Conservation (phyloP, 2,888 invertebrate species). For the Nomada ruficornis region DNA sequence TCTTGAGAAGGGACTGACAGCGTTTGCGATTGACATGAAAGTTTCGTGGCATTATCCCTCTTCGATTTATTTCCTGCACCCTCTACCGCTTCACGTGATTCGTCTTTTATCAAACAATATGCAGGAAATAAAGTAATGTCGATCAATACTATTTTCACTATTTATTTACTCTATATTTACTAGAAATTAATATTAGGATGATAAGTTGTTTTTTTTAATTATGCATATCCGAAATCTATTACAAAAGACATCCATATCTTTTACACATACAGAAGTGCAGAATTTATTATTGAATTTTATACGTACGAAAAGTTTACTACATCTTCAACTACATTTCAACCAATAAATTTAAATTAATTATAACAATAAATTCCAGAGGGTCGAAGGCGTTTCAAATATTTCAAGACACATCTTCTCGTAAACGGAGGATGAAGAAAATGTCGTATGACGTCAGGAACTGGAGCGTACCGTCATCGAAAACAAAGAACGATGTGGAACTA, state of each 20-base stretch:
- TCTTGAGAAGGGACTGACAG: conserved; percentile 47
- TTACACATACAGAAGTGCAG: too few species aligned
- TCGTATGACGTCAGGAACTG: neutral
- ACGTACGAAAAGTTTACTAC: too few species aligned
- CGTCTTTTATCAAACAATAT: conserved; percentile 6
- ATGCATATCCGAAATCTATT: too few species aligned
- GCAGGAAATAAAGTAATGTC: neutral
- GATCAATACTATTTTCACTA: neutral
- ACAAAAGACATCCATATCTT: too few species aligned
- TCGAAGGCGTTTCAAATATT: neutral
- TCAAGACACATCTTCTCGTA: neutral
- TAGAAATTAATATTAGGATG: neutral
- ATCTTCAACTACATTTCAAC: too few species aligned
- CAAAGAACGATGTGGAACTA: conserved; percentile 64
- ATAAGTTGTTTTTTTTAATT: too few species aligned
- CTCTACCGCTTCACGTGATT: neutral
- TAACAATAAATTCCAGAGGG: neutral
- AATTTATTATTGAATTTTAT: too few species aligned
- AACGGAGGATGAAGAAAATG: neutral
- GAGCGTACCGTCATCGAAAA: neutral
- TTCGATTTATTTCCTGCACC: conserved; percentile 43
- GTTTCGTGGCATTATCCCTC: conserved; percentile 39
- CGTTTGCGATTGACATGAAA: conserved; percentile 49
- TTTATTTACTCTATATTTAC: neutral
- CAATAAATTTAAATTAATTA: too few species aligned